phyloP scores from a whole-genome alignment of 2,113 vertebrate genomes.

The Pluvialis apricaria region DNA sequence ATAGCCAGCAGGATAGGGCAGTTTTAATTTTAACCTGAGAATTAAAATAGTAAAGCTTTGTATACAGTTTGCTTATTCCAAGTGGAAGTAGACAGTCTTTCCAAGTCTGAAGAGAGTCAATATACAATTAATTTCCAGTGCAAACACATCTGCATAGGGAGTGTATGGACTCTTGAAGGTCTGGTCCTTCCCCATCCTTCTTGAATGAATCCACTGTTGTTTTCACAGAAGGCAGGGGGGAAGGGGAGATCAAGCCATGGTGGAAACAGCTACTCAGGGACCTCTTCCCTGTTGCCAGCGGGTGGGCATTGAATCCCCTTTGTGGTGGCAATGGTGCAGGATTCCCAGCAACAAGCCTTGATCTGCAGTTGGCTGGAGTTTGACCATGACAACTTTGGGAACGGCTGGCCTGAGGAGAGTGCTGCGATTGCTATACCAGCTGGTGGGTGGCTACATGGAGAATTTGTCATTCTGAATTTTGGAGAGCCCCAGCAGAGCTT shows the following conservation, averaged over 20 bases:
- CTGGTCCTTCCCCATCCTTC: background rate
- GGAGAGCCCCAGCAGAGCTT: background rate
- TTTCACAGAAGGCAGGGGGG: background rate
- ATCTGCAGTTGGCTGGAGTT: background rate
- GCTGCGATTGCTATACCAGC: background rate
- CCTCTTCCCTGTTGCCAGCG: background rate
- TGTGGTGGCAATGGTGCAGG: background rate
- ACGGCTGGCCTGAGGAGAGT: background rate
- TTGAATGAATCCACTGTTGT: background rate
- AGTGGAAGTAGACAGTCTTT: conserved; percentile 1
- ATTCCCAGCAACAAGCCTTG: background rate
- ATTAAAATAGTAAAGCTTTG: conserved; percentile 27
- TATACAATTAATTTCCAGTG: background rate
- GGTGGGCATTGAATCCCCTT: background rate
- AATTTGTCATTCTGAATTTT: background rate
- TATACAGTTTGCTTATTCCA: background rate
- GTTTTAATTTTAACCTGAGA: conserved; percentile 1
- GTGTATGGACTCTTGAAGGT: background rate
- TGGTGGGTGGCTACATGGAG: background rate
- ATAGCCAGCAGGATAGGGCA: background rate
- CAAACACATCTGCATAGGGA: background rate
- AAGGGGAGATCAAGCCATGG: background rate
- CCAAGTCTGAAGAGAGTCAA: background rate
- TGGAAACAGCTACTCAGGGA: background rate
- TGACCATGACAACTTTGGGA: background rate